A percentile compares a stretch with the other conserved stretches of the same genome.
phyloP scores from a whole-genome alignment of 2,113 vertebrate genomes.

The Engraulis encrasicolus region DNA sequence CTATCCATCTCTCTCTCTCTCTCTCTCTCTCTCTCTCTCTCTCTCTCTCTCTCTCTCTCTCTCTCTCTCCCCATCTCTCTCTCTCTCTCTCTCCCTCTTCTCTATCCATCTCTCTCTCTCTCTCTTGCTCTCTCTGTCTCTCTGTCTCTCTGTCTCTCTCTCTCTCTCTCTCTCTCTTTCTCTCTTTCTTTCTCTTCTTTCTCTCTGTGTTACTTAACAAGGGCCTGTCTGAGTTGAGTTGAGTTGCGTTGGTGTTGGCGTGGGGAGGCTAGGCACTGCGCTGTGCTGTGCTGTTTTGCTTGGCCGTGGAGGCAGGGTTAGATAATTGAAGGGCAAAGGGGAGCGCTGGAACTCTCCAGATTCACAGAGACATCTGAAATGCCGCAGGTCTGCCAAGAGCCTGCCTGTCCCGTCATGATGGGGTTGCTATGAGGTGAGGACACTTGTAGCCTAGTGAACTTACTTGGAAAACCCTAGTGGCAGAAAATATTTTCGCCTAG shows the following conservation, averaged over 20 bases:
- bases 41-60: no score
- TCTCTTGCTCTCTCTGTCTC: no score
- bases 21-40: not conserved
- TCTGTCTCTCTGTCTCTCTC: no score
- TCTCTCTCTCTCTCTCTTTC: no score
- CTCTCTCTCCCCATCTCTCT: not conserved
- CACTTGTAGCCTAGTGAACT: no score
- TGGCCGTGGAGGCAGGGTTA: conserved; percentile 53
- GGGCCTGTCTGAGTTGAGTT: not conserved
- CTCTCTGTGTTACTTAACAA: not conserved
- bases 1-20: not conserved
- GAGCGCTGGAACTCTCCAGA: conserved; percentile 43
- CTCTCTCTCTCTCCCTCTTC: not conserved
- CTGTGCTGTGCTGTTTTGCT: conserved; percentile 33
- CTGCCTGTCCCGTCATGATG: conserved; percentile 33
- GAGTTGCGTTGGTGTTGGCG: no score
- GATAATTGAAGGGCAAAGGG: conserved; percentile 63
- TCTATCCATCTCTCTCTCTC: not conserved
- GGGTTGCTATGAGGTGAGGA: not conserved
- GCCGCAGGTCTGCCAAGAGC: conserved; percentile 53
- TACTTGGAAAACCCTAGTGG: no score
- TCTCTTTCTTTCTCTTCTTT: not conserved
- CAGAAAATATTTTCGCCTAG: no score
- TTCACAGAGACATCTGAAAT: conserved; percentile 66
- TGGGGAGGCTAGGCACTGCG: not conserved